phyloP scores from a whole-genome alignment of 53 echinoderm and acorn worm genomes.

The Paracentrotus lividus region DNA sequence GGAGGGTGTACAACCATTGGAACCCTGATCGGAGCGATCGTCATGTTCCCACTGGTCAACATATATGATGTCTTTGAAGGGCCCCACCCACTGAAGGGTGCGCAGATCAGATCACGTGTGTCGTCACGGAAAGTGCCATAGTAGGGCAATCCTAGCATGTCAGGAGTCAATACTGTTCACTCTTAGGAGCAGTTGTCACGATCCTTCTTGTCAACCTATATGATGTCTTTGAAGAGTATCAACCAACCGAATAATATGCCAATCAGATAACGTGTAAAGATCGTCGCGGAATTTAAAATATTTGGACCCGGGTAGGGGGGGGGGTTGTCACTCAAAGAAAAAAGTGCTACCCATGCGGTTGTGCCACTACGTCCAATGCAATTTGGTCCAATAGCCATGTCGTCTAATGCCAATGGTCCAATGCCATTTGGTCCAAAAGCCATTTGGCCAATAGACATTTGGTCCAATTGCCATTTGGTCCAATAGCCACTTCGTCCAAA shows the following conservation, averaged over 20 bases:
- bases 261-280: constrained; percentile 2
- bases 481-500: too few species aligned
- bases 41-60: constrained; percentile 82
- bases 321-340: too few species aligned
- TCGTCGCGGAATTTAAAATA: neutral
- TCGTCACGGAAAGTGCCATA: neutral
- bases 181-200: constrained; percentile 80
- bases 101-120: neutral
- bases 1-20: constrained; percentile 76
- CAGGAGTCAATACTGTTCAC: too few species aligned
- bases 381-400: too few species aligned
- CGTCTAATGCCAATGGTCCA: too few species aligned
- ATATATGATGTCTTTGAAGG: constrained; percentile 70
- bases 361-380: too few species aligned
- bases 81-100: constrained; percentile 34
- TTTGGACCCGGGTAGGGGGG: too few species aligned
- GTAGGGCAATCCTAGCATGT: too few species aligned
- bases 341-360: too few species aligned
- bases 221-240: constrained; percentile 70
- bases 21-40: constrained; percentile 75
- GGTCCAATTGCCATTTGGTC: too few species aligned
- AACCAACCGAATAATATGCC: neutral
- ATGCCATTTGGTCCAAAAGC: too few species aligned
- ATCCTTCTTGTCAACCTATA: constrained; percentile 75
- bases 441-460: too few species aligned